Percentiles rank a stretch among this genome's conserved stretches.
Conservation (phyloP, 2,888 invertebrate genomes). For the Thelaira solivaga region DNA sequence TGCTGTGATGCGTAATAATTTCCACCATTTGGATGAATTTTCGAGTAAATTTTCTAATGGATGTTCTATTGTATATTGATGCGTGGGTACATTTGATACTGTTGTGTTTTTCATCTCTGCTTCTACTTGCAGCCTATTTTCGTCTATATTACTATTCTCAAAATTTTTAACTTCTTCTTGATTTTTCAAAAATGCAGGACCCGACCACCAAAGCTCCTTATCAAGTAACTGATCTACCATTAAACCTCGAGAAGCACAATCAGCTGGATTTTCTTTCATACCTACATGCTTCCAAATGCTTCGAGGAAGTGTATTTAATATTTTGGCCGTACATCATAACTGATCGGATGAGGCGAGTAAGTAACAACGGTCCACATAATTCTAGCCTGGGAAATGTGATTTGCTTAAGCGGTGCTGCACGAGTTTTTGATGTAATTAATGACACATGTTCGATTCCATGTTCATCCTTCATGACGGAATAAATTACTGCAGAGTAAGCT, state of each 20-base stretch:
- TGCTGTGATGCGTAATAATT: slow-evolving; percentile 25
- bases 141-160: no score
- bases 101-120: neutral
- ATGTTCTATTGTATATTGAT: neutral
- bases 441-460: neutral
- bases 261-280: slow-evolving; percentile 11
- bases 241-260: slow-evolving; percentile 33
- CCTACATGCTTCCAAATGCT: neutral
- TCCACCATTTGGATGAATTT: slow-evolving; percentile 21
- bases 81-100: neutral
- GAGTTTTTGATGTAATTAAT: slow-evolving; percentile 21
- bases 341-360: slow-evolving; percentile 8
- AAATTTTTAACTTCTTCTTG: neutral
- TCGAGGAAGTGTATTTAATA: neutral
- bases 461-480: neutral
- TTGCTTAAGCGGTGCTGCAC: slow-evolving; percentile 20
- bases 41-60: neutral
- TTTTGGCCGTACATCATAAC: slow-evolving; percentile 4
- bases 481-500: slow-evolving; percentile 22
- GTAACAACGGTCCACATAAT: slow-evolving; percentile 1
- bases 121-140: neutral
- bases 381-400: neutral
- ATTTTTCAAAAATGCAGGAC: neutral
- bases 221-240: neutral
- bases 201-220: slow-evolving; percentile 17